phyloP scores from a whole-genome alignment of 2,797 vertebrate species.

The Sebastes oblongus region DNA sequence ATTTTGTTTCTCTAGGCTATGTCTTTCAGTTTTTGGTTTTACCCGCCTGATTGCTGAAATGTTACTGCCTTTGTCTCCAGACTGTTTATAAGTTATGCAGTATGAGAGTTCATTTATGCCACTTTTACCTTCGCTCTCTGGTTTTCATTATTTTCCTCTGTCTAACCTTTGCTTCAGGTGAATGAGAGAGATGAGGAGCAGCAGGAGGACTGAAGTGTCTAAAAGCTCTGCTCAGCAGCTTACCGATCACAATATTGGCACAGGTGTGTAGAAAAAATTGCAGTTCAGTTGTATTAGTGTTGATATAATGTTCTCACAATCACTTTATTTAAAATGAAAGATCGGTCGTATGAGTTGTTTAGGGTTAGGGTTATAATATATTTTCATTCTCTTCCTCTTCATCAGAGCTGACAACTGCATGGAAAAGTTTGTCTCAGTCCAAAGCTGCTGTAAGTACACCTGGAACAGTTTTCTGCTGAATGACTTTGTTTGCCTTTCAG shows the following conservation, averaged over 20 bases:
- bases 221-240: conserved; percentile 78
- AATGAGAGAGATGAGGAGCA: conserved; percentile 88
- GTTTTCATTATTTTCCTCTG: background rate
- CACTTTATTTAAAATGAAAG: background rate
- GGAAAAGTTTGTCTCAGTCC: conserved; percentile 89
- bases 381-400: conserved; percentile 15
- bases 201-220: conserved; percentile 82
- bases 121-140: background rate
- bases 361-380: background rate
- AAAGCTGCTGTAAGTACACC: conserved; percentile 93
- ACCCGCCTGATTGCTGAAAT: background rate
- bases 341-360: background rate
- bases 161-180: conserved; percentile 76
- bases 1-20: background rate
- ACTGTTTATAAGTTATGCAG: background rate
- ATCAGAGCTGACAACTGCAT: conserved; percentile 86
- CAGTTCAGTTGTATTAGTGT: background rate
- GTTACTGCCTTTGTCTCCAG: background rate
- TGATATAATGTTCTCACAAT: background rate
- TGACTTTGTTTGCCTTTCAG: background rate
- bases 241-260: conserved; percentile 75
- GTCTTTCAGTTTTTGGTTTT: background rate
- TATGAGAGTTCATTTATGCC: background rate
- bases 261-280: conserved; percentile 77
- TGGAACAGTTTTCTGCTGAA: background rate